phyloP scores from a whole-genome alignment of 2,113 vertebrate genomes.

The Lagenorhynchus albirostris region DNA sequence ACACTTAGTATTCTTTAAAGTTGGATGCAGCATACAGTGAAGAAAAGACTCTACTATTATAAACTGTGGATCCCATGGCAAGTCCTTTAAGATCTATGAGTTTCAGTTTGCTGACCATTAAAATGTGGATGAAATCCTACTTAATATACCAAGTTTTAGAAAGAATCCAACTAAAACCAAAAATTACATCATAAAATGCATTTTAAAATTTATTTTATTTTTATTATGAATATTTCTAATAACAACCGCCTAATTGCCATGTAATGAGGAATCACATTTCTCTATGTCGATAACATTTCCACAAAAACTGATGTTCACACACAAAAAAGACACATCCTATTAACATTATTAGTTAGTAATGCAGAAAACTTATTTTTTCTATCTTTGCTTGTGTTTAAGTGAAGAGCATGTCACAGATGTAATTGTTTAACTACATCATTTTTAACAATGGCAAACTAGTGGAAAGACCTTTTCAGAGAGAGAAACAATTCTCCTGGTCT shows the following conservation, averaged over 20 bases:
- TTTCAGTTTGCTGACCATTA: not conserved
- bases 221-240: not conserved
- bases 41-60: not conserved
- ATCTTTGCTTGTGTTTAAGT: not conserved
- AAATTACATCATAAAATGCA: not conserved
- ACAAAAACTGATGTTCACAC: not conserved
- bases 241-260: not conserved
- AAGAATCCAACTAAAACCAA: not conserved
- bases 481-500: slow-evolving; percentile 18
- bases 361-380: not conserved
- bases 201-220: not conserved
- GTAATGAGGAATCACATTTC: not conserved
- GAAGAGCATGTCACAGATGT: not conserved
- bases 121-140: not conserved
- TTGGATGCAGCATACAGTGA: not conserved
- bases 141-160: not conserved
- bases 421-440: not conserved
- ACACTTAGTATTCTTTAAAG: not conserved
- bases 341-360: not conserved
- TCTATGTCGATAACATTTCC: not conserved
- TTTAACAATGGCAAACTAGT: not conserved
- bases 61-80: not conserved
- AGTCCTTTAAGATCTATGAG: not conserved
- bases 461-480: slow-evolving; percentile 4
- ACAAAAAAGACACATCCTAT: not conserved